Evolutionary conservation across 2,888 invertebrate species (phyloP), one percentile per base, ranked within the genome.

Genomic region (Acanthococcus lagerstroemiae): DNA sequence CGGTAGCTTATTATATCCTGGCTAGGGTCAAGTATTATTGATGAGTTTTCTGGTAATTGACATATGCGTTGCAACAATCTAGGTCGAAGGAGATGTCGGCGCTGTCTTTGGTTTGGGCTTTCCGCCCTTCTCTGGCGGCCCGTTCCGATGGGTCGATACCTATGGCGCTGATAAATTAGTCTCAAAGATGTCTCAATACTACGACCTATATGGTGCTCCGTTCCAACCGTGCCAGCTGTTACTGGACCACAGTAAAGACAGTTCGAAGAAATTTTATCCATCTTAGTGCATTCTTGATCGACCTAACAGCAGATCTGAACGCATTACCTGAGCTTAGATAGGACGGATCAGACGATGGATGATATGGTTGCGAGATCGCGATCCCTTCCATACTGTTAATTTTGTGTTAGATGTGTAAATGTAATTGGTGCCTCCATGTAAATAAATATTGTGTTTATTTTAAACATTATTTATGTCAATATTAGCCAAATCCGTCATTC

Each of bases 101-200:
- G 96, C 96, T 44, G 99, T 99, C 2, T 99, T 99, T 75, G 99
- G 99, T 50, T 83, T 99, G 68, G 99, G 99, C 9, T 99, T 99
- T 80, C 99, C 99, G 50, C 99, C 99, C 76, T 97, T 96, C 79
- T 87, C 90, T 46, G 99, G 99, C 61, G 87, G 85, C 68, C 87
- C 86, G 26, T 87, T 87, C 81, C 81, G 95, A 73, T 99, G 93
- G 87, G 85, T 96, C 4, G 99, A 99, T 77, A 84, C 85, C 70
- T 95, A 87, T 73, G 95, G 96, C 63, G 96, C 97, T 19, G 84
- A 83, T 65, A 92, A 88, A 74, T 79, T 99, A 72, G 95, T 96
- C 0, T 82, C 80, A 71, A 89, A 90, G 79, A 97, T 99, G 97
- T 84, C 88, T 73, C 84, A 86, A 70, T 97, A 84, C 78, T 85